A percentile compares a stretch with the other conserved stretches of the same genome.
Evolutionary conservation across 2,113 vertebrate species (phyloP).

Genomic region (Actenoides hombroni): DNA sequence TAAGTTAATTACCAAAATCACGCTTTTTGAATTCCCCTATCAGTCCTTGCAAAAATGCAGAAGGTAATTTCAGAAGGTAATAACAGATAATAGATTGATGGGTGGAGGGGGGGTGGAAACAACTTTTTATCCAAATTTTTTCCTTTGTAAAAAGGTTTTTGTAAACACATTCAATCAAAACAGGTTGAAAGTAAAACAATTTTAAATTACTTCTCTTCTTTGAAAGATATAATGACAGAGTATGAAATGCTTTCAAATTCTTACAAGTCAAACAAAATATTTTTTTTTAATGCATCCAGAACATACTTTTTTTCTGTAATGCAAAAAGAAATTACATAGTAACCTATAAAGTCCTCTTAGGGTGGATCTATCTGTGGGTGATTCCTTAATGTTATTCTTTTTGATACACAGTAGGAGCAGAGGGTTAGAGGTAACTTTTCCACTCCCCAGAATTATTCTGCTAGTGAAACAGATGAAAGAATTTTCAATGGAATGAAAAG

Average conservation of each 20-base stretch:
- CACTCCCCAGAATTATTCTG: slow-evolving; percentile 66
- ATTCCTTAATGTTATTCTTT: slow-evolving; percentile 76
- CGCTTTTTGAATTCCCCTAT: neutral
- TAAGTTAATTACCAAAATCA: neutral
- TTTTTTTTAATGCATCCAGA: neutral
- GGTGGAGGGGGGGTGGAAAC: neutral
- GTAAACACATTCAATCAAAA: neutral
- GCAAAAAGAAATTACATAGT: slow-evolving; percentile 27
- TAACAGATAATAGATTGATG: neutral
- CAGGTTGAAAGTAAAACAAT: neutral
- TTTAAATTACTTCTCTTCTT: neutral
- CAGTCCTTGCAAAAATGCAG: neutral
- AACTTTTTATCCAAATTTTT: neutral
- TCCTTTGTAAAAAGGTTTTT: neutral
- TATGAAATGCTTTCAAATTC: neutral
- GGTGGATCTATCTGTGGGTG: slow-evolving; percentile 75
- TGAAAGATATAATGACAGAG: neutral
- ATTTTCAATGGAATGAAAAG: slow-evolving; percentile 74
- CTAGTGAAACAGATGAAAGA: slow-evolving; percentile 74
- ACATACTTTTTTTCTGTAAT: slow-evolving; percentile 19
- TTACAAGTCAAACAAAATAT: neutral
- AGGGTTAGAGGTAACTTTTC: slow-evolving; percentile 72
- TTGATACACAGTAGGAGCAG: slow-evolving; percentile 72
- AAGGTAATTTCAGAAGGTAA: neutral
- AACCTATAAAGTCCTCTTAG: slow-evolving; percentile 61